Percentiles rank a stretch among this genome's conserved stretches.
Conservation (phyloP, 2,888 invertebrate genomes). For the Leptogaster cylindrica region DNA sequence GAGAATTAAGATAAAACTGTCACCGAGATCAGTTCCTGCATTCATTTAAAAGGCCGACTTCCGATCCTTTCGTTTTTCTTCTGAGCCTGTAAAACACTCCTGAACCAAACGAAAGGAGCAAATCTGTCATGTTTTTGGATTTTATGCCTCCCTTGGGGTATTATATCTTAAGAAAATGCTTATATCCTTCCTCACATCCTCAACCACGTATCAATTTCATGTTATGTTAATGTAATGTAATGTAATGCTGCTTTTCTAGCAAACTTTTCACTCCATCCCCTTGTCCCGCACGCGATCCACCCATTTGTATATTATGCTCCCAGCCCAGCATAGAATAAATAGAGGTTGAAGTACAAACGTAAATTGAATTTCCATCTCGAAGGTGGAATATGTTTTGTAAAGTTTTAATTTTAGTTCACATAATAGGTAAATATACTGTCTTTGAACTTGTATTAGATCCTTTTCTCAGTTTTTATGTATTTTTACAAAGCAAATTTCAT, state of each 20-base stretch:
- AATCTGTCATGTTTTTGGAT: constrained; percentile 47
- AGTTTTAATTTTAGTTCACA: too few species aligned
- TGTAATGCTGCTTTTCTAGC: constrained; percentile 12
- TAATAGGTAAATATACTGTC: too few species aligned
- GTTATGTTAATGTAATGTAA: constrained; percentile 43
- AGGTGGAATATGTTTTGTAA: too few species aligned
- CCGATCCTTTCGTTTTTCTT: too few species aligned
- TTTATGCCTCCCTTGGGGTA: constrained; percentile 46
- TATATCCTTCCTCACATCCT: constrained; percentile 43
- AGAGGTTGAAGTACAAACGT: too few species aligned
- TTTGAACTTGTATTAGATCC: too few species aligned
- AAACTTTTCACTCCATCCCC: constrained; percentile 15
- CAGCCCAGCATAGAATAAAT: neutral
- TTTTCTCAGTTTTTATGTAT: too few species aligned
- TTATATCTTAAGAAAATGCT: constrained; percentile 47
- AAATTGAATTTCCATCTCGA: too few species aligned
- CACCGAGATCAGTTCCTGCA: too few species aligned
- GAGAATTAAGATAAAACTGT: too few species aligned
- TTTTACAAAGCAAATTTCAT: too few species aligned
- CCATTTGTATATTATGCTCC: constrained; percentile 25
- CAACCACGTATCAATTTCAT: constrained; percentile 45
- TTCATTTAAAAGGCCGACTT: too few species aligned
- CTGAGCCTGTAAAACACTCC: constrained; percentile 42
- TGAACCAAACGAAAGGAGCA: constrained; percentile 46
- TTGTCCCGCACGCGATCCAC: neutral